Evolutionary conservation across 2,888 invertebrate species (phyloP), one percentile per base, ranked within the genome.

Genomic region (Acleris holmiana): DNA sequence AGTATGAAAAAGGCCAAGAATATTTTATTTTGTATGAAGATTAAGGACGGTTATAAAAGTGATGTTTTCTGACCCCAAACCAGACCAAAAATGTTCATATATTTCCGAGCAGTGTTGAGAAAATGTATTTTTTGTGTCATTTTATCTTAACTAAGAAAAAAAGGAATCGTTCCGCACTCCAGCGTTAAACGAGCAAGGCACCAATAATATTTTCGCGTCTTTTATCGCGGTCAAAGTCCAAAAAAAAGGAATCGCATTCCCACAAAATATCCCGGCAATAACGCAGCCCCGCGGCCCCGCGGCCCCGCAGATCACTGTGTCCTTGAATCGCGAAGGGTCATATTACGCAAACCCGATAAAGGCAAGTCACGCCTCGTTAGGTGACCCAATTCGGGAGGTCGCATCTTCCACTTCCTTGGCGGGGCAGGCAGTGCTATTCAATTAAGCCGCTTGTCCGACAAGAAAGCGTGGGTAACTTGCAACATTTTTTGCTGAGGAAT

Each of bases 321-420:
- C 58, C 66, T 62, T 67, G 62, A 67, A 44, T 55, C 64, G 58
- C 41, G 48, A 25, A 17, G 55, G 65, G 65, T 65, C 59, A 55
- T 48, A 50, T 66, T 61, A 67, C 53, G 66, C 47, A 62, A 65
- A 70, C 66, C 66, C 67, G 67, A 71, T 69, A 68, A 68, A 61
- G 51, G 19, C 54, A 48, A 67, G 73, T 73, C 69, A 68, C 71
- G 77, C 73, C 68, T 76, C 75, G 74, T 77, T 76, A 75, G 69
- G 62, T 79, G 78, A 77, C 80, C 78, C 76, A 79, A 75, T 82
- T 82, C 73, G 58, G 68, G 67, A 73, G 78, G 78, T 55, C 55
- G 23, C 61, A 60, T 72, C 67, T 66, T 46, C 51, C 44, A 41
- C 48, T 44, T 23, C 53, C 21, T 35, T 23, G 47, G 7, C n/a